These are phyloP conservation scores for Trypoxylus dichotomus DNA, from an alignment of 1,140 invertebrate species.

Conservation along the genomic window DNA sequence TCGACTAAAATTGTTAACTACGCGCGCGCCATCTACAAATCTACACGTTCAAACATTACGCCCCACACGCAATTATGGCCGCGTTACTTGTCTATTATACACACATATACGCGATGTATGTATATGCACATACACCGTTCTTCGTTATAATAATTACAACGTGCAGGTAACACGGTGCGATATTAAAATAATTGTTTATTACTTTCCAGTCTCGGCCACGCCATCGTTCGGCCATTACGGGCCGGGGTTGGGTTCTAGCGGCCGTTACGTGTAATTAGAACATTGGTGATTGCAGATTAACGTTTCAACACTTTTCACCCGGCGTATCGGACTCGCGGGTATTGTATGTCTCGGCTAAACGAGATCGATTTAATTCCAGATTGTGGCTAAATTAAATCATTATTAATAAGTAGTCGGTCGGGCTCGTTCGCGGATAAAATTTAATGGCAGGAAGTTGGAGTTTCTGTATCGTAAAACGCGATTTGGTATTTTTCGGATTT, in stretches of 20 bases:
- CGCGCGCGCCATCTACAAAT: no score
- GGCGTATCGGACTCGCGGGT: neutral
- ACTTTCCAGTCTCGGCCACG: neutral
- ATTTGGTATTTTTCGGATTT: neutral
- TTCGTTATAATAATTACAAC: neutral
- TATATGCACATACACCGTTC: neutral
- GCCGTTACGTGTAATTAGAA: neutral
- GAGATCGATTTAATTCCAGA: constrained; percentile 2
- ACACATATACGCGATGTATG: no score
- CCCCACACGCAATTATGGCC: no score
- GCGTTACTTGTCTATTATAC: neutral
- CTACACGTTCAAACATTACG: no score
- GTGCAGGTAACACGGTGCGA: neutral
- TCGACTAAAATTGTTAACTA: no score
- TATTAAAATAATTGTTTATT: constrained; percentile 8
- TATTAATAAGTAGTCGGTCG: neutral
- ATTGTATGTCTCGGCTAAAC: neutral
- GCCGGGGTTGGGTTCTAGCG: neutral
- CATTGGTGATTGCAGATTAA: neutral
- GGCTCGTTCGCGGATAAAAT: neutral
- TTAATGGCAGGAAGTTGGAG: neutral
- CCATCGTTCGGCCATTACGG: neutral
- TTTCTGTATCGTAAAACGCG: neutral
- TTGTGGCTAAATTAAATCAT: neutral
- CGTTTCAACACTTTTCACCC: neutral